Evolutionary conservation across 2,797 vertebrate genomes (phyloP).

Genomic region (Scolopax rusticola): DNA sequence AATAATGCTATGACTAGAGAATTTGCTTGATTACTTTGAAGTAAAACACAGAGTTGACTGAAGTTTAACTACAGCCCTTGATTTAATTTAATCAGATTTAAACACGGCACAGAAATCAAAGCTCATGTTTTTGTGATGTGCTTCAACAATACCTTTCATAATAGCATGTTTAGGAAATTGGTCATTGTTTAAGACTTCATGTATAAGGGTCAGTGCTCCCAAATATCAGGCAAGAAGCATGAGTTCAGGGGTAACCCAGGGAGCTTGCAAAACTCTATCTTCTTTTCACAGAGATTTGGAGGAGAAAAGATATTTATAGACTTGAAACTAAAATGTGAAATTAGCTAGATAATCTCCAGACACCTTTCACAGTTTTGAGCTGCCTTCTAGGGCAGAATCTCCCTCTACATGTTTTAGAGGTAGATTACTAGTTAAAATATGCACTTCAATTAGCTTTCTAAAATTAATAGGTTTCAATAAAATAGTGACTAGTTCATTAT

Average conservation of each 20-base stretch:
- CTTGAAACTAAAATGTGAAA: not conserved
- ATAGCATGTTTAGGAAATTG: not conserved
- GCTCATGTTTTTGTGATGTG: not conserved
- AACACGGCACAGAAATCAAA: not conserved
- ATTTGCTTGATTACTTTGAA: not conserved
- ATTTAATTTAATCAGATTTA: slow-evolving; percentile 13
- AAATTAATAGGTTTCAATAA: not conserved
- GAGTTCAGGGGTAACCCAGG: not conserved
- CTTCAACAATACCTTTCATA: not conserved
- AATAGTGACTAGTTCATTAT: not conserved
- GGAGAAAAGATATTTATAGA: not conserved
- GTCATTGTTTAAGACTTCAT: not conserved
- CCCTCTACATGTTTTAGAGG: not conserved
- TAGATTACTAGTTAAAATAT: not conserved
- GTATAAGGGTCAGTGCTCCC: not conserved
- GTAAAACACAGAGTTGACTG: not conserved
- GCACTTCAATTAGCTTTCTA: not conserved
- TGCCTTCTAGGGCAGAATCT: not conserved
- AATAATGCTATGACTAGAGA: not conserved
- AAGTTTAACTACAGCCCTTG: not conserved
- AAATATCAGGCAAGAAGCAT: not conserved
- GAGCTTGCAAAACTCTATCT: not conserved
- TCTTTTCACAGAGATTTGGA: not conserved
- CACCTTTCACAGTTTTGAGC: not conserved
- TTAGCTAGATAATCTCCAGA: not conserved